Evolutionary conservation across 2,888 invertebrate species (phyloP).

Genomic region (Ligdia adustata): DNA sequence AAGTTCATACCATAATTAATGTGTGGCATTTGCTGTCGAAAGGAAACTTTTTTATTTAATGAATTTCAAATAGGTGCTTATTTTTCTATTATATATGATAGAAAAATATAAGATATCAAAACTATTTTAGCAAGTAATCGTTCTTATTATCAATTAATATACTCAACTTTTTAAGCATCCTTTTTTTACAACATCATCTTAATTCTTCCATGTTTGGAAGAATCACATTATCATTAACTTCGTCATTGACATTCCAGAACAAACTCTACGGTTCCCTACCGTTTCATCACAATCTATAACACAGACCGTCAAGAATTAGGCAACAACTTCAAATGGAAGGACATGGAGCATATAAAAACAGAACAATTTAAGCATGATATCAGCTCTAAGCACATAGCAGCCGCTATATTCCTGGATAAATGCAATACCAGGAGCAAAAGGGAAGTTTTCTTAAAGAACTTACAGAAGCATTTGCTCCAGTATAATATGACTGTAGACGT

Average conservation of each 20-base stretch:
- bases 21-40: no score
- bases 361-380: conserved; percentile 43
- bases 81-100: no score
- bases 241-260: conserved; percentile 12
- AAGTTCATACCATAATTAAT: no score
- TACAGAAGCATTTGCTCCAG: conserved; percentile 67
- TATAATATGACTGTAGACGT: conserved; percentile 74
- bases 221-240: not conserved
- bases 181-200: conserved; percentile 9
- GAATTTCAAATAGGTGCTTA: no score
- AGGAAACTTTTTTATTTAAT: no score
- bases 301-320: conserved; percentile 47
- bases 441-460: conserved; percentile 55
- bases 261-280: conserved; percentile 56
- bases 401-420: conserved; percentile 64
- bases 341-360: conserved; percentile 45
- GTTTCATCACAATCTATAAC: conserved; percentile 54
- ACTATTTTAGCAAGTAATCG: no score
- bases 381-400: conserved; percentile 56
- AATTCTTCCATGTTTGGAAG: not conserved
- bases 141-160: no score
- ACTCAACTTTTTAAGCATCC: no score
- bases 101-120: no score
- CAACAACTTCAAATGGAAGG: conserved; percentile 47
- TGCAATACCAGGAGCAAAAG: conserved; percentile 57